These are phyloP conservation scores for Xenotilapia longispinis DNA, from an alignment of 2,113 vertebrate species.

Conservation along the genomic window DNA sequence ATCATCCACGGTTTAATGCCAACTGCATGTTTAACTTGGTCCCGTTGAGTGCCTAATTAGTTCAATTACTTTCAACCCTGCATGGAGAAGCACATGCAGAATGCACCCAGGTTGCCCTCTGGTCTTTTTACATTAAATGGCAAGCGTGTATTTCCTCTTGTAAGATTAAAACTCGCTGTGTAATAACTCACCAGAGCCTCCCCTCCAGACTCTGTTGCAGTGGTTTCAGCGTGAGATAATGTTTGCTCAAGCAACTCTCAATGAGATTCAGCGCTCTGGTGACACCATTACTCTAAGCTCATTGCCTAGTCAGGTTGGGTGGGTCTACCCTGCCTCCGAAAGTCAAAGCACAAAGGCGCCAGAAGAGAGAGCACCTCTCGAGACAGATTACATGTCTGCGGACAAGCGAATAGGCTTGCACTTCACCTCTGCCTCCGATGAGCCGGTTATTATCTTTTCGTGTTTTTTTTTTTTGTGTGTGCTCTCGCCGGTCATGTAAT, in stretches of 20 bases:
- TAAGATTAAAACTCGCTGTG: constrained; percentile 43
- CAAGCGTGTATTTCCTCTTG: constrained; percentile 18
- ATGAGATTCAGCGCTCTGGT: constrained; percentile 46
- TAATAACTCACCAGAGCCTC: constrained; percentile 44
- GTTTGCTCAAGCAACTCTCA: constrained; percentile 57
- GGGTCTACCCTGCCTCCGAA: constrained; percentile 16
- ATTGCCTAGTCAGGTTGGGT: constrained; percentile 44
- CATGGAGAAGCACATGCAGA: constrained; percentile 1
- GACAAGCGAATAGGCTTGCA: constrained; percentile 33
- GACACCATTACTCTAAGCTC: constrained; percentile 59
- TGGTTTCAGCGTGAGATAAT: constrained; percentile 51
- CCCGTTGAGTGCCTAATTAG: constrained; percentile 46
- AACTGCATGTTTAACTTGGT: constrained; percentile 45
- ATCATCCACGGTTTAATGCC: constrained; percentile 53
- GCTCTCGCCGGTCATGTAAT: constrained; percentile 39
- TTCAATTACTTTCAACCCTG: constrained; percentile 35
- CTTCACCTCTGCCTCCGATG: constrained; percentile 42
- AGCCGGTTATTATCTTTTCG: constrained; percentile 40
- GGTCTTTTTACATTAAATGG: constrained; percentile 24
- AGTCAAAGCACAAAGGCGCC: constrained; percentile 24
- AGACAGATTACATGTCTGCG: constrained; percentile 56
- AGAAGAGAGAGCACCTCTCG: constrained; percentile 41
- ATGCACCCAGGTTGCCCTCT: constrained; percentile 11
- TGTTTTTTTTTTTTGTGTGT: neutral
- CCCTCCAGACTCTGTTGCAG: constrained; percentile 13